Percentiles rank a stretch among this genome's conserved stretches.
These are phyloP conservation scores for Sciaenops ocellatus DNA, from an alignment of 2,797 vertebrate genomes.

Conservation along the genomic window DNA sequence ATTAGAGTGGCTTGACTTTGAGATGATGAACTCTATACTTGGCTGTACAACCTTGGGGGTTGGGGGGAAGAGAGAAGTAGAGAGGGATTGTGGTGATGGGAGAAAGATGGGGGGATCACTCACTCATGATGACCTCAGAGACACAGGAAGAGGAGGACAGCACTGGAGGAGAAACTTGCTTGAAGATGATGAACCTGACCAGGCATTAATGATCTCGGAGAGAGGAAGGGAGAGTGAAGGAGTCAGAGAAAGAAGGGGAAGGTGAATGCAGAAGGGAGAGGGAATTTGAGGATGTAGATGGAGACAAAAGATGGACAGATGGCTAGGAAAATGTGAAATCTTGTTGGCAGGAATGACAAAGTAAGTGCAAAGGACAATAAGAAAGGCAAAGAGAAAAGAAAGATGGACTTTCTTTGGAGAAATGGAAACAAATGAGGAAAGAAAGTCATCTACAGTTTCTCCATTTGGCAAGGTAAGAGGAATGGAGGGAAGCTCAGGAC, in stretches of 20 bases:
- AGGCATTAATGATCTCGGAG: slow-evolving; percentile 45
- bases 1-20: slow-evolving; percentile 74
- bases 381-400: slow-evolving; percentile 6
- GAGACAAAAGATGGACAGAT: slow-evolving; percentile 25
- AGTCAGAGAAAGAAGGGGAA: neutral
- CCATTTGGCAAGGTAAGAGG: slow-evolving; percentile 19
- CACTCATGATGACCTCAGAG: slow-evolving; percentile 52
- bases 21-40: slow-evolving; percentile 63
- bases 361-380: slow-evolving; percentile 21
- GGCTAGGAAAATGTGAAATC: slow-evolving; percentile 9
- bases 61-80: slow-evolving; percentile 17
- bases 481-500: slow-evolving; percentile 4
- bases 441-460: slow-evolving; percentile 16
- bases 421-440: slow-evolving; percentile 3
- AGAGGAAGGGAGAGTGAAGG: neutral
- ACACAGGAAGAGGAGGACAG: slow-evolving; percentile 16
- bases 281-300: neutral
- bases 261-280: neutral
- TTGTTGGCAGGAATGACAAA: slow-evolving; percentile 26
- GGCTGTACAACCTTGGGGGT: slow-evolving; percentile 45
- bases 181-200: slow-evolving; percentile 54
- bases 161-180: slow-evolving; percentile 20
- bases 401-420: slow-evolving; percentile 28
- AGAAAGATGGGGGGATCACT: slow-evolving; percentile 15
- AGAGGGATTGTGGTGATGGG: slow-evolving; percentile 11